Conservation (phyloP, 1,140 invertebrate genomes). For the Pseudachorutes palmiensis region DNA sequence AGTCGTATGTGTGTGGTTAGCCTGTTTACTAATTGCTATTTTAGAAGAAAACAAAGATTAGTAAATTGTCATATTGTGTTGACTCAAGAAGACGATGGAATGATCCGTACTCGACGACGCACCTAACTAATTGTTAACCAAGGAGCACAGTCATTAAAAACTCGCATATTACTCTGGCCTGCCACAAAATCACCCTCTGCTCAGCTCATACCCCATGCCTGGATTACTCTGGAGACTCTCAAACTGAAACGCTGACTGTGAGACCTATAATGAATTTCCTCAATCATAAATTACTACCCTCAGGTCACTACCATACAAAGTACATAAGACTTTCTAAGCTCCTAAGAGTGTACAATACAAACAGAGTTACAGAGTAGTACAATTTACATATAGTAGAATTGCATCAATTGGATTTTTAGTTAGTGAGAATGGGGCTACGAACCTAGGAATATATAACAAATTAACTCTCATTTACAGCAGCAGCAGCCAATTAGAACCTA, state of each 20-base stretch:
- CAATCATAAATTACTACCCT: conserved; percentile 6
- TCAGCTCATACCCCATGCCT: neutral
- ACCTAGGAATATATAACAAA: conserved; percentile 1
- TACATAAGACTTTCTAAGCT: neutral
- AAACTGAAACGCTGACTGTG: no score
- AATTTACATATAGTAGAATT: conserved; percentile 30
- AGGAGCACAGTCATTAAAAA: conserved; percentile 3
- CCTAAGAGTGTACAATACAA: conserved; percentile 5
- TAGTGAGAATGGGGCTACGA: neutral
- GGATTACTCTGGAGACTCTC: neutral
- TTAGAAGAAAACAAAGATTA: neutral
- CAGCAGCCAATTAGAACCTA: neutral
- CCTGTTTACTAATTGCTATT: neutral
- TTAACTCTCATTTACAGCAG: neutral
- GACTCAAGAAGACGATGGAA: conserved; percentile 2
- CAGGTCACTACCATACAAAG: conserved; percentile 13
- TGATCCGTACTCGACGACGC: neutral
- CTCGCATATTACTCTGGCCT: neutral
- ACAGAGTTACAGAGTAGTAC: conserved; percentile 7
- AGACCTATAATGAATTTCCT: neutral
- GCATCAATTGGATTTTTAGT: conserved; percentile 23
- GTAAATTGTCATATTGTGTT: neutral
- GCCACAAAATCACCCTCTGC: neutral
- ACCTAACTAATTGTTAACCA: neutral
- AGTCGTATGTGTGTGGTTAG: neutral